Conservation (phyloP, 2,113 vertebrate genomes). For the Stigmatopora argus region DNA sequence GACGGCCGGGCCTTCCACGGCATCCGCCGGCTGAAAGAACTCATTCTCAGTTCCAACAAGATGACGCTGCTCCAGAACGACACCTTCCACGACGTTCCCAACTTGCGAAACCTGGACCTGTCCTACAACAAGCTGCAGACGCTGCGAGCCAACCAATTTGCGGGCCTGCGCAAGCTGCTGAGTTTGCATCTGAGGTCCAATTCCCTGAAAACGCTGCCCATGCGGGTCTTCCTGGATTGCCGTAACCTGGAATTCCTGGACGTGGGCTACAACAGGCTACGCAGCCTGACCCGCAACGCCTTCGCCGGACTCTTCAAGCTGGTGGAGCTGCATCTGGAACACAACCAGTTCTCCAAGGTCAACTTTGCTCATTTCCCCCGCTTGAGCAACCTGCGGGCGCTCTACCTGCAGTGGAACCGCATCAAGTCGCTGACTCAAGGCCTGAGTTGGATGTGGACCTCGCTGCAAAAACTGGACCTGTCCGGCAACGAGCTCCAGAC, state of each 20-base stretch:
- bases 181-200: slow-evolving; percentile 93
- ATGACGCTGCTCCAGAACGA: slow-evolving; percentile 85
- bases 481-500: slow-evolving; percentile 89
- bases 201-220: slow-evolving; percentile 85
- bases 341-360: slow-evolving; percentile 97
- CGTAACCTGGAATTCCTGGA: slow-evolving; percentile 95
- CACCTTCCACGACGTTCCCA: slow-evolving; percentile 89
- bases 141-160: slow-evolving; percentile 84
- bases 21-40: slow-evolving; percentile 89
- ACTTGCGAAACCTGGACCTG: slow-evolving; percentile 93
- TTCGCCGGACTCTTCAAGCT: slow-evolving; percentile 92
- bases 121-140: slow-evolving; percentile 94
- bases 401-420: slow-evolving; percentile 95
- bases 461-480: slow-evolving; percentile 94
- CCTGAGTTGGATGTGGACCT: slow-evolving; percentile 94
- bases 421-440: slow-evolving; percentile 87
- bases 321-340: slow-evolving; percentile 92
- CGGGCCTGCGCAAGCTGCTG: slow-evolving; percentile 86
- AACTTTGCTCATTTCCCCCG: slow-evolving; percentile 94
- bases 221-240: slow-evolving; percentile 92
- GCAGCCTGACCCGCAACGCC: slow-evolving; percentile 89
- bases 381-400: slow-evolving; percentile 87
- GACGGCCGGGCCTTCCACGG: slow-evolving; percentile 90
- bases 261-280: slow-evolving; percentile 90
- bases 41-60: slow-evolving; percentile 96